phyloP scores from a whole-genome alignment of 2,888 invertebrate species.

The Baronia brevicornis region DNA sequence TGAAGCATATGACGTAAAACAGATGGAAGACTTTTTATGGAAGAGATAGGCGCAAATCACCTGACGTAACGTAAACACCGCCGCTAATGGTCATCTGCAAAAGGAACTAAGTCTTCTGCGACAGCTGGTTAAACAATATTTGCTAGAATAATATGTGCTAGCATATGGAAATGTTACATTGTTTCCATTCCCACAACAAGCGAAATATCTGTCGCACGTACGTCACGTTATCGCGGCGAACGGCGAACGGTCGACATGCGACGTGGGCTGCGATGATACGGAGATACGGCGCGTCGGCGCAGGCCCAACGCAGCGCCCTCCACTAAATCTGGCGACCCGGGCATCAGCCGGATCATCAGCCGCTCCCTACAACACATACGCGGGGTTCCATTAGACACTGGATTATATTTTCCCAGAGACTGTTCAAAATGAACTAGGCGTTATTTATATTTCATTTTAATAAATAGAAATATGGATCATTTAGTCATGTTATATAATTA shows the following conservation, averaged over 20 bases:
- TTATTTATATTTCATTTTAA: no score
- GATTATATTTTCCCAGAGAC: conserved; percentile 6
- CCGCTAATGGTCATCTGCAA: no score
- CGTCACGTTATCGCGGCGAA: conserved; percentile 20
- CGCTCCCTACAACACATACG: conserved; percentile 6
- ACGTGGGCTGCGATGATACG: conserved; percentile 22
- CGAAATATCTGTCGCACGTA: conserved; percentile 29
- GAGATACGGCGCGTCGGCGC: conserved; percentile 22
- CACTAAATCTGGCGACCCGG: conserved; percentile 9
- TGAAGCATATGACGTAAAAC: no score
- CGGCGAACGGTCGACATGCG: conserved; percentile 23
- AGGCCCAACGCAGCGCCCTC: conserved; percentile 10
- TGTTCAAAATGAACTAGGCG: no score
- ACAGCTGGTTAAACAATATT: no score
- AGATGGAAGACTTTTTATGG: no score
- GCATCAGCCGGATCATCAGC: conserved; percentile 10
- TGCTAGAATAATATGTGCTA: conserved; percentile 15
- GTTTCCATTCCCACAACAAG: conserved; percentile 26
- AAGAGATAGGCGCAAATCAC: no score
- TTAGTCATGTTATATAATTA: no score
- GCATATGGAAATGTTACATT: conserved; percentile 20
- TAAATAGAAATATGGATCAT: no score
- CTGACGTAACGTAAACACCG: no score
- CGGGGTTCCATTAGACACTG: neutral
- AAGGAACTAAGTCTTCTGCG: no score